These are phyloP conservation scores for Podocnemis expansa DNA, from an alignment of 2,113 vertebrate species.

Conservation along the genomic window DNA sequence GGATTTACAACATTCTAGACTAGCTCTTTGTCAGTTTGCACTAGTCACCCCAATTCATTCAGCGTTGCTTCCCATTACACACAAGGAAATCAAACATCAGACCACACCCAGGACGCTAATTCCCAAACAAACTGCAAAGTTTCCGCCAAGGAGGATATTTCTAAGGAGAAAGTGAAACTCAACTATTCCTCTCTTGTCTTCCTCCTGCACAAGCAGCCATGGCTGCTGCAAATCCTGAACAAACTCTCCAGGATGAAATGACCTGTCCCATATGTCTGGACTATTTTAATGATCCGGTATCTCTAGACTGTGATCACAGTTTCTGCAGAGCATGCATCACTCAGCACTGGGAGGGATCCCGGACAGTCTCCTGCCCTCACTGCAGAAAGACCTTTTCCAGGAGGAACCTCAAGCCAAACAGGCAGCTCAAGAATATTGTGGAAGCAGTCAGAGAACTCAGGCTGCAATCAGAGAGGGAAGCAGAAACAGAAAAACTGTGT, in stretches of 20 bases:
- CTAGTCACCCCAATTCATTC: too few species aligned
- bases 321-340: slow-evolving; percentile 71
- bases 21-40: too few species aligned
- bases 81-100: too few species aligned
- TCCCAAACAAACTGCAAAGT: too few species aligned
- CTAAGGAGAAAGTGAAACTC: too few species aligned
- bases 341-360: slow-evolving; percentile 47
- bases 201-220: background rate
- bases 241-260: slow-evolving; percentile 29
- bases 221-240: background rate
- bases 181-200: too few species aligned
- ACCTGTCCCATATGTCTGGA: slow-evolving; percentile 72
- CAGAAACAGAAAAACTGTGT: background rate
- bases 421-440: background rate
- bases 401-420: background rate
- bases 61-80: too few species aligned
- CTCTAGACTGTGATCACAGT: slow-evolving; percentile 68
- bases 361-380: slow-evolving; percentile 59
- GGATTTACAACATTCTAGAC: too few species aligned
- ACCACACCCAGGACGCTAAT: too few species aligned
- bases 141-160: too few species aligned
- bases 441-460: background rate
- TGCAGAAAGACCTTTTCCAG: slow-evolving; percentile 65
- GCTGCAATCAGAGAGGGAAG: background rate
- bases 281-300: slow-evolving; percentile 70